Conservation (phyloP, 2,113 vertebrate species). For the Triplophysa siluroides region DNA sequence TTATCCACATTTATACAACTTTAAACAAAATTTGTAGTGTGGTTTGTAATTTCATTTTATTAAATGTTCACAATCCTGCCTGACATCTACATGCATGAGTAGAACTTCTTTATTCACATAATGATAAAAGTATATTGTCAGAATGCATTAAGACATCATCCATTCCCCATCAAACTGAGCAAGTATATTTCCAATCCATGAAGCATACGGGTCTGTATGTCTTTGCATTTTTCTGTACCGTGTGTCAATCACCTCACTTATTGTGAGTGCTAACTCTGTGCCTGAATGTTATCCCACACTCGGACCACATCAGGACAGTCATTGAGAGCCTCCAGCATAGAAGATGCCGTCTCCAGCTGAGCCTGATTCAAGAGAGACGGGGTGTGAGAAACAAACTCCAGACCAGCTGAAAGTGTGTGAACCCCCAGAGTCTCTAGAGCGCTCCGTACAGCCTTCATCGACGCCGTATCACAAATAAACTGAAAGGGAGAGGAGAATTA, state of each 20-base stretch:
- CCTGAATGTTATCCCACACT: slow-evolving; percentile 85
- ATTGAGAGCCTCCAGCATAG: slow-evolving; percentile 75
- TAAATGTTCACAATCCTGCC: no score
- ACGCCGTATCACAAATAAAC: slow-evolving; percentile 81
- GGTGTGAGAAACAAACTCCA: slow-evolving; percentile 78
- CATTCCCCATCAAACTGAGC: neutral
- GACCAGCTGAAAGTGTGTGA: slow-evolving; percentile 65
- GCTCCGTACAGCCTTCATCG: slow-evolving; percentile 70
- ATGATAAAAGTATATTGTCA: neutral
- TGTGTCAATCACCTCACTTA: slow-evolving; percentile 4
- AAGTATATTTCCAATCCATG: neutral
- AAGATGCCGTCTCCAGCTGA: slow-evolving; percentile 72
- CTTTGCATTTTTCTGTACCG: neutral
- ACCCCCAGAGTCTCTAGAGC: slow-evolving; percentile 76
- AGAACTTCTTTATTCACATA: neutral
- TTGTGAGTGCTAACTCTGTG: slow-evolving; percentile 54
- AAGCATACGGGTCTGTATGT: neutral
- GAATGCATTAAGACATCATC: neutral
- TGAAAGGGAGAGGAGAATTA: slow-evolving; percentile 49
- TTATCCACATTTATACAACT: no score
- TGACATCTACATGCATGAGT: neutral
- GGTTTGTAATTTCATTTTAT: no score
- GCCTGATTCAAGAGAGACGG: slow-evolving; percentile 64
- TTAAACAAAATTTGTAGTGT: no score
- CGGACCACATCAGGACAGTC: slow-evolving; percentile 76